These are phyloP conservation scores for Echeneis naucrates DNA, from an alignment of 2,797 vertebrate genomes.

Conservation along the genomic window DNA sequence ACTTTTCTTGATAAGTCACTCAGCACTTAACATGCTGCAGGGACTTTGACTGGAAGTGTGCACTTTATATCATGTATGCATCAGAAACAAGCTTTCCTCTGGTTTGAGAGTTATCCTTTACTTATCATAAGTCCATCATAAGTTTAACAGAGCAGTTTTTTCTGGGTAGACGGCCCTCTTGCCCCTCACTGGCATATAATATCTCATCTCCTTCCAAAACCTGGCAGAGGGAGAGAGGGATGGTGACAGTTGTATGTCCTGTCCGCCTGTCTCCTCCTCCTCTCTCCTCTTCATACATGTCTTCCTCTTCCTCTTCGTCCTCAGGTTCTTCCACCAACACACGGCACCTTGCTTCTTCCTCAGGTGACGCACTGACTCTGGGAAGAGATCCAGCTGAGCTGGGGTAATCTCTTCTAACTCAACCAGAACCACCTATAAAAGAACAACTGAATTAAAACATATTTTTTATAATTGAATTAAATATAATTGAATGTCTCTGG, in stretches of 20 bases:
- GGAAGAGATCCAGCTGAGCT: constrained; percentile 82
- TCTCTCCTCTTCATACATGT: constrained; percentile 41
- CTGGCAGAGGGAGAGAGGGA: constrained; percentile 77
- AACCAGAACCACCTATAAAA: constrained; percentile 87
- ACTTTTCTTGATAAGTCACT: no score
- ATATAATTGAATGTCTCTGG: background rate
- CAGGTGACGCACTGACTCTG: constrained; percentile 90
- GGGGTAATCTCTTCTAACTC: constrained; percentile 90
- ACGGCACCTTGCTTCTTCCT: constrained; percentile 88
- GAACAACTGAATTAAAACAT: background rate
- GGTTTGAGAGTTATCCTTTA: constrained; percentile 1
- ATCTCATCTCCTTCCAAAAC: constrained; percentile 94
- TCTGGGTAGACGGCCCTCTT: constrained; percentile 63
- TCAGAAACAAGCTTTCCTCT: background rate
- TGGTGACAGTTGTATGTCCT: constrained; percentile 23
- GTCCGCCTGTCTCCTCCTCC: constrained; percentile 22
- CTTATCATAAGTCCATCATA: constrained; percentile 11
- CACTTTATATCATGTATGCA: background rate
- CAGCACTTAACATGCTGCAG: background rate
- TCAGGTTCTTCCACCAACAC: constrained; percentile 81
- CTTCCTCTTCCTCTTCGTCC: constrained; percentile 8
- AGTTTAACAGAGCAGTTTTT: constrained; percentile 51
- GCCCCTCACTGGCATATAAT: constrained; percentile 89
- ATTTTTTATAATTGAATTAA: background rate
- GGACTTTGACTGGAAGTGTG: background rate